These are phyloP conservation scores for Drosophila nr. perissopoda DNA, from an alignment of 2,888 invertebrate genomes.

Conservation along the genomic window DNA sequence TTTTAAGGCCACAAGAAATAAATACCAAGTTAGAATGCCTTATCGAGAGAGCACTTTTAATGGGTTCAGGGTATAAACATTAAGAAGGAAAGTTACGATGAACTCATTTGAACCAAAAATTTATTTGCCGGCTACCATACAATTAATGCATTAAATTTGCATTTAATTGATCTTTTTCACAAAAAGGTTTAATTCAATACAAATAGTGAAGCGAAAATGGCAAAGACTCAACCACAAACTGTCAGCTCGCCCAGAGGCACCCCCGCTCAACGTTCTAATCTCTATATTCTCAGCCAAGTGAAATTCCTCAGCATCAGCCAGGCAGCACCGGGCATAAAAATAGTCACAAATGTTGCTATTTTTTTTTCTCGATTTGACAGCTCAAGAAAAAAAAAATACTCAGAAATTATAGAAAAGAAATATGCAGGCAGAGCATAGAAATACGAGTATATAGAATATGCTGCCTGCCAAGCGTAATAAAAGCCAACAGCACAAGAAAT, in stretches of 20 bases:
- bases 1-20: too few relatives aligned
- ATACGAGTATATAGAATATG: slow-evolving; percentile 18
- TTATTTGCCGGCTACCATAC: not conserved
- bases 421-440: slow-evolving; percentile 53
- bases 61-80: not conserved
- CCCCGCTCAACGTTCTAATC: slow-evolving; percentile 33
- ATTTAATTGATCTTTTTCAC: not conserved
- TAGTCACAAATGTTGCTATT: slow-evolving; percentile 63
- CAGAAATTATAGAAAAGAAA: slow-evolving; percentile 41
- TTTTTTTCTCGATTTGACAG: slow-evolving; percentile 66
- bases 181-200: not conserved
- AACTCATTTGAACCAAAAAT: not conserved
- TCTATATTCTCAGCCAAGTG: slow-evolving; percentile 44
- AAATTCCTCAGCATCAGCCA: slow-evolving; percentile 72
- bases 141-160: not conserved
- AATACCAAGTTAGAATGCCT: not conserved
- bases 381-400: slow-evolving; percentile 31
- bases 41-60: not conserved
- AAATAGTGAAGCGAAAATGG: slow-evolving; percentile 32
- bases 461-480: slow-evolving; percentile 31
- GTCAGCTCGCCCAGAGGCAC: slow-evolving; percentile 16
- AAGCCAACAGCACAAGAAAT: slow-evolving; percentile 41
- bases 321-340: slow-evolving; percentile 61
- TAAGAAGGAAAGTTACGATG: not conserved
- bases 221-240: slow-evolving; percentile 31